Evolutionary conservation across 2,113 vertebrate genomes (phyloP), one percentile per base, ranked within the genome.

Genomic region (Saimiri boliviensis): DNA sequence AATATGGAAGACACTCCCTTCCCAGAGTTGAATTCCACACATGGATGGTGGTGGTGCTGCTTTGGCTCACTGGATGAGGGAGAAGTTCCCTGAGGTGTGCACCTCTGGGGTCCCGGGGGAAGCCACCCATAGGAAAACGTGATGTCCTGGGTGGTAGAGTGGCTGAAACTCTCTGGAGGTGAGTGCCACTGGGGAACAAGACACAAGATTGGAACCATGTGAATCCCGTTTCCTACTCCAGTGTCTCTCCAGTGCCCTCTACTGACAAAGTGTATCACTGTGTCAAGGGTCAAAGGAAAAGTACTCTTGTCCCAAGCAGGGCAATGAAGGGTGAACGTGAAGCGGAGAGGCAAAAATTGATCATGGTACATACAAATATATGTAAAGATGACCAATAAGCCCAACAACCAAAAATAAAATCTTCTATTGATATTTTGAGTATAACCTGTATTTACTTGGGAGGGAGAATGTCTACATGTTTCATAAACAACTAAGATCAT

Each of bases 191-290:
- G 66, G 27, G 27, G 23, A 80, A 9, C 45, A 6, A 91, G 45
- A 32, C 71, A 76, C 56, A 60, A 6, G 1, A 9, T 25, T 6
- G 6, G 6, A 83, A 82, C 37, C 56, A n/a, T 2, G 8, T 10
- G 30, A 35, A 23, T 70, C 3, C 21, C 74, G 71, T n/a, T 40
- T n/a, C 63, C 54, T 19, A 47, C 68, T 5, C 32, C 84, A 91
- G 80, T 89, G 84, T 97, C 74, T 91, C 95, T 94, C 68, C 20
- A 81, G 95, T 47, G 17, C 96, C 95, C 92, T 94, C 97, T 97
- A 89, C 93, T 97, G 96, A 92, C 45, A 27, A 47, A 71, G 32
- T 0, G 21, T 45, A 52, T 60, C 68, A 20, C 16, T 68, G 11
- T 21, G 5, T 54, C 6, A 1, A 23, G 5, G 5, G 42, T 19